Conservation (phyloP, 1,140 invertebrate species). For the Diorhabda carinulata region DNA sequence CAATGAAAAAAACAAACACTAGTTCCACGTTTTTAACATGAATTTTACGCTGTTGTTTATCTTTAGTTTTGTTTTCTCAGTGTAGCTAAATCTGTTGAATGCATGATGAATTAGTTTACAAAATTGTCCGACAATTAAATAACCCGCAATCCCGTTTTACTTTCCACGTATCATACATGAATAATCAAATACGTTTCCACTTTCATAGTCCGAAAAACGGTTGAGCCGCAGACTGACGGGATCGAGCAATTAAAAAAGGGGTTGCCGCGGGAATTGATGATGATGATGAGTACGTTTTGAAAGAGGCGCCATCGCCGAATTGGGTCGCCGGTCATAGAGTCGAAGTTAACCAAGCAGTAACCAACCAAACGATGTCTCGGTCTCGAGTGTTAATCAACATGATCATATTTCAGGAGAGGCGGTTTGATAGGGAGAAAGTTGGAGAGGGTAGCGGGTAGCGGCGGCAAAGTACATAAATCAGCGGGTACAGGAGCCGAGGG, state of each 20-base stretch:
- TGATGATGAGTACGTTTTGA: not conserved
- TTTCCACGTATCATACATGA: no score
- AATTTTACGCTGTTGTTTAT: no score
- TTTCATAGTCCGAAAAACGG: no score
- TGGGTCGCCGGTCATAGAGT: conserved; percentile 4
- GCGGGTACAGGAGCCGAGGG: conserved; percentile 33
- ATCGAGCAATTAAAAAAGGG: not conserved
- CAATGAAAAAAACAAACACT: no score
- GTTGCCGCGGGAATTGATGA: not conserved
- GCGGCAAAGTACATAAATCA: conserved; percentile 36
- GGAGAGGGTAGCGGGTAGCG: conserved; percentile 3
- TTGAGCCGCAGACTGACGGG: not conserved
- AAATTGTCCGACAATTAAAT: no score
- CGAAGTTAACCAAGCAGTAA: conserved; percentile 5
- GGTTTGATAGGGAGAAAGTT: not conserved
- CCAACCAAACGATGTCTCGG: conserved; percentile 10
- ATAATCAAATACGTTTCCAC: no score
- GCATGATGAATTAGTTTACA: no score
- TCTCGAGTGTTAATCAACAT: conserved; percentile 25
- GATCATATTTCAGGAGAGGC: conserved; percentile 16
- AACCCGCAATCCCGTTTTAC: no score
- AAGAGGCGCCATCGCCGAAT: not conserved
- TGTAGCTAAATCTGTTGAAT: no score
- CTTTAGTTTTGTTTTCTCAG: no score
- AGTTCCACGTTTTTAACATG: no score